Conservation (phyloP, 2,797 vertebrate species). For the Adrianichthys oophorus region DNA sequence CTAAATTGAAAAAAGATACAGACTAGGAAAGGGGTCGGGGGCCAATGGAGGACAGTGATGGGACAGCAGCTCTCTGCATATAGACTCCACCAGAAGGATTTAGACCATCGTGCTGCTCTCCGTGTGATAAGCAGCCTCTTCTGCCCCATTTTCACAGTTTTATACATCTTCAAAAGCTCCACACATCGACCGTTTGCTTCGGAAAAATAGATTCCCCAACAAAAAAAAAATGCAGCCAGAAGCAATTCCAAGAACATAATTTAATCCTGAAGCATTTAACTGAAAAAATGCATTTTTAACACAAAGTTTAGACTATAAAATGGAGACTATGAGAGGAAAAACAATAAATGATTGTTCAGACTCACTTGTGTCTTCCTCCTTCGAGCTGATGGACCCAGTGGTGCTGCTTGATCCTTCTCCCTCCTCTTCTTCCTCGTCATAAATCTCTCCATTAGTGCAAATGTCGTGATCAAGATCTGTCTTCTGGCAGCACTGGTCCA, state of each 20-base stretch:
- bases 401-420: constrained; percentile 72
- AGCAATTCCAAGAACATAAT: neutral
- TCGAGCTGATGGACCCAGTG: constrained; percentile 73
- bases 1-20: constrained; percentile 8
- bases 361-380: constrained; percentile 84
- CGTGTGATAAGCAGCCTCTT: constrained; percentile 51
- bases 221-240: constrained; percentile 16
- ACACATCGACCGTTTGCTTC: constrained; percentile 35
- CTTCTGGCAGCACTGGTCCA: constrained; percentile 71
- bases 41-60: constrained; percentile 35
- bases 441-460: constrained; percentile 64
- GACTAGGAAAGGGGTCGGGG: constrained; percentile 22
- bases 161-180: constrained; percentile 40
- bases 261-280: constrained; percentile 12
- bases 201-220: constrained; percentile 25
- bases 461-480: constrained; percentile 49
- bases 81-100: constrained; percentile 35
- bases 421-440: constrained; percentile 60
- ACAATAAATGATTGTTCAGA: constrained; percentile 27
- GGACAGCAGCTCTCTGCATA: constrained; percentile 37
- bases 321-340: neutral
- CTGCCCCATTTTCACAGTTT: constrained; percentile 44
- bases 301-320: too few species aligned
- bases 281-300: neutral
- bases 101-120: constrained; percentile 37